Evolutionary conservation across 2,888 invertebrate species (phyloP).

Genomic region (Eupsilia transversa): DNA sequence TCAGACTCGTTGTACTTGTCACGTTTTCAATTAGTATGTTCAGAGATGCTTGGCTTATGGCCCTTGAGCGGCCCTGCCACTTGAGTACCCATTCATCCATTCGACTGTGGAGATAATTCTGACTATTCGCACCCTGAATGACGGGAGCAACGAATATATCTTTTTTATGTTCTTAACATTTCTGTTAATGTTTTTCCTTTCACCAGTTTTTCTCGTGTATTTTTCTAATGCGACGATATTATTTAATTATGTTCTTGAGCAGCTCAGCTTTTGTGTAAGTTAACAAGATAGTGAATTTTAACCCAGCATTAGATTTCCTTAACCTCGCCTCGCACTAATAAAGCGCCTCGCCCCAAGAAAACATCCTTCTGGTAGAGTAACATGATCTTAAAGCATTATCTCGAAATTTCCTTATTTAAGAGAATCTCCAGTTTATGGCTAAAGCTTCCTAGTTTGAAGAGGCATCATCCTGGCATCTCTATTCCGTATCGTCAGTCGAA

Average conservation of each 20-base stretch:
- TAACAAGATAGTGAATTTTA: conserved; percentile 8
- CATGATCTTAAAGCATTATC: conserved; percentile 42
- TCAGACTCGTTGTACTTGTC: conserved; percentile 76
- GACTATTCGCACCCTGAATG: conserved; percentile 64
- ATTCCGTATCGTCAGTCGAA: conserved; percentile 29
- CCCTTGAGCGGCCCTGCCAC: conserved; percentile 71
- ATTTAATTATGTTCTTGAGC: conserved; percentile 36
- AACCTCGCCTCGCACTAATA: conserved; percentile 27
- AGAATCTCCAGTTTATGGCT: conserved; percentile 46
- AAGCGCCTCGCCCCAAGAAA: no score
- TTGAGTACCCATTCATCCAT: conserved; percentile 62
- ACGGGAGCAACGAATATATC: conserved; percentile 57
- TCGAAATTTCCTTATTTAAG: conserved; percentile 44
- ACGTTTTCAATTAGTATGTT: conserved; percentile 88
- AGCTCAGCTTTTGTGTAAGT: not conserved
- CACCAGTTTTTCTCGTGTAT: conserved; percentile 9
- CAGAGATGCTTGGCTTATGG: conserved; percentile 77
- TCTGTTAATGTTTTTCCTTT: conserved; percentile 51
- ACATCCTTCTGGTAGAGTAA: conserved; percentile 21
- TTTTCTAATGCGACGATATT: conserved; percentile 36
- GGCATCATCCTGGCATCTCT: conserved; percentile 13
- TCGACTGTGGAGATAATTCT: conserved; percentile 62
- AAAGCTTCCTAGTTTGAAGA: conserved; percentile 46
- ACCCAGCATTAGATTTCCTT: conserved; percentile 15
- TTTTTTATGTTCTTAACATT: conserved; percentile 60